Evolutionary conservation across 30 jellyfish, hydroid and myxozoan species (phyloP).

Genomic region (Morbakka virulenta): DNA sequence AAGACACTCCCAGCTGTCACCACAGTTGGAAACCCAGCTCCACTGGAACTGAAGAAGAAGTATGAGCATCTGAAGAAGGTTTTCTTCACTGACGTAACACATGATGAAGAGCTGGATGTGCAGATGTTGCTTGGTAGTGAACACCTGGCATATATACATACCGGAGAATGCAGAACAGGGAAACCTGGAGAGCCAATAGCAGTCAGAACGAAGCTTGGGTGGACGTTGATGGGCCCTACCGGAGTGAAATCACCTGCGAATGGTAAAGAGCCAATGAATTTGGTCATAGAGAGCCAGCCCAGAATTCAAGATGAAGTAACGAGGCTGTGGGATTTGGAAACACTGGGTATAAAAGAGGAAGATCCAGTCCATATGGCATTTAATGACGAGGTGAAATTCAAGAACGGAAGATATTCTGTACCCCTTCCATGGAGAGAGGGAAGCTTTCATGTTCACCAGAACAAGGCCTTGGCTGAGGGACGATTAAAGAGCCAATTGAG

Average conservation of each 20-base stretch:
- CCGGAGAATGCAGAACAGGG: constrained; percentile 17
- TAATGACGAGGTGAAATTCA: neutral
- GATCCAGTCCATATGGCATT: neutral
- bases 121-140: constrained; percentile 39
- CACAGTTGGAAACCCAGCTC: constrained; percentile 51
- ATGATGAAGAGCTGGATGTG: neutral
- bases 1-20: constrained; percentile 41
- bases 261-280: constrained; percentile 9
- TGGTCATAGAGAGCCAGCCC: neutral
- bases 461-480: neutral
- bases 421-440: neutral
- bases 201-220: neutral
- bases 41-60: constrained; percentile 13
- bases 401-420: neutral
- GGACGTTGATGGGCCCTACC: neutral
- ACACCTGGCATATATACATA: constrained; percentile 41
- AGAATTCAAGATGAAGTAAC: neutral
- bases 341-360: neutral
- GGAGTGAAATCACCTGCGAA: neutral
- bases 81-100: constrained; percentile 31
- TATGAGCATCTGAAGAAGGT: constrained; percentile 18
- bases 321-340: neutral
- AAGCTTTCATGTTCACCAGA: neutral
- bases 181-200: constrained; percentile 11
- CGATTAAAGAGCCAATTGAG: neutral